Base-by-base conservation (phyloP, 2,797 vertebrate genomes). In the Micromesistius poutassou region DNA sequence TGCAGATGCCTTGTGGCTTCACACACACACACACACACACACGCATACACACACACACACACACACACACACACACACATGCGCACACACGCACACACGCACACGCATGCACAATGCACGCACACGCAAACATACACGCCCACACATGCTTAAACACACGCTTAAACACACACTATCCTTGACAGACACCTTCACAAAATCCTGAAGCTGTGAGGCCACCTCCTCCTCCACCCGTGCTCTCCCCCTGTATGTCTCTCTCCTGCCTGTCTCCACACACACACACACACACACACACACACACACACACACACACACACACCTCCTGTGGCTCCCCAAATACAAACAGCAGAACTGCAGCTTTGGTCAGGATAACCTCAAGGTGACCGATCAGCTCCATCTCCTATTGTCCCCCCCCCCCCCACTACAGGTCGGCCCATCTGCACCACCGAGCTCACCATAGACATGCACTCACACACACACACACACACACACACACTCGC, bases 321-420 rank as follows among this genome's bases (percentile, higher is more conserved):
- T 84, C 85, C 79, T 0, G 25, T 62, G 73, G 85, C 81, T 93
- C 93, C 90, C 95, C 95, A 95, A 95, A 96, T 91, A 95, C 90
- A 90, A 91, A 89, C 89, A 88, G 85, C 86, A 91, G 81, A 89
- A 93, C 91, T 89, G 81, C 88, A 93, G 92, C 92, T 88, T 82
- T 73, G 95, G 94, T 96, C 92, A 83, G 94, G 92, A 89, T 96
- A 96, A 97, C 96, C 96, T 94, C 87, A 83, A 76, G 84, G 88
- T 92, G 96, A 97, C 97, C 96, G 74, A 74, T 70, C 75, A 76
- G 76, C 94, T 95, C 92, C 89, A 93, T 93, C 93, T 94, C 94
- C 90, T 91, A 88, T 66, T 79, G 91, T 91, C 90, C 33, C 71
- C 33, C 14, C 9, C 30, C 33, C 22, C 22, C 22, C 9, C 31